A percentile compares a stretch with the other conserved stretches of the same genome.
phyloP scores from a whole-genome alignment of 2,888 invertebrate genomes.

The Meliscaeva auricollis region DNA sequence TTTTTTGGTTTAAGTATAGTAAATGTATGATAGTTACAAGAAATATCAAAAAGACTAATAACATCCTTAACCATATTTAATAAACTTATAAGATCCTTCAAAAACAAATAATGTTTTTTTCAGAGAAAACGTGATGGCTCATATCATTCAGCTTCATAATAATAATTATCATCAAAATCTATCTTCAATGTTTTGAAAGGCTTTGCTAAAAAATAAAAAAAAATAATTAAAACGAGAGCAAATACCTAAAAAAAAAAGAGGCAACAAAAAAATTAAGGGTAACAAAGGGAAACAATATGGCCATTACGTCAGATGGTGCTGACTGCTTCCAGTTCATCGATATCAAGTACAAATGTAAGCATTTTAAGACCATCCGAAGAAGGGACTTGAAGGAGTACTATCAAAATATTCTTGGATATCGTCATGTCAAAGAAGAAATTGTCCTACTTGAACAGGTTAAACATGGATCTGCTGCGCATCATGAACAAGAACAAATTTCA shows the following conservation, averaged over 20 bases:
- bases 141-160: no score
- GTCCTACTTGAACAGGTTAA: slow-evolving; percentile 34
- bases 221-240: not conserved
- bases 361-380: slow-evolving; percentile 23
- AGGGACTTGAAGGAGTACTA: slow-evolving; percentile 36
- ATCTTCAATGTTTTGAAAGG: no score
- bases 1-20: no score
- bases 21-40: no score
- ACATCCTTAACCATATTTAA: no score
- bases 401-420: slow-evolving; percentile 34
- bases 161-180: no score
- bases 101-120: no score
- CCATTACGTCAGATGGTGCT: slow-evolving; percentile 34
- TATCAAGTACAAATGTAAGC: slow-evolving; percentile 61
- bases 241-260: not conserved
- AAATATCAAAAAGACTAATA: no score
- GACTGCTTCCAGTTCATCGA: slow-evolving; percentile 54
- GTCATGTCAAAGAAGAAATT: slow-evolving; percentile 49
- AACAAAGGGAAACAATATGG: slow-evolving; percentile 25
- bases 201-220: no score
- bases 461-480: slow-evolving; percentile 7
- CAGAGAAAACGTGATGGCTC: no score
- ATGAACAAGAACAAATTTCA: not conserved
- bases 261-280: not conserved
- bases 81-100: no score